A percentile compares a stretch with the other conserved stretches of the same genome.
Evolutionary conservation across 2,113 vertebrate genomes (phyloP).

Genomic region (Colistium nudipinnis): DNA sequence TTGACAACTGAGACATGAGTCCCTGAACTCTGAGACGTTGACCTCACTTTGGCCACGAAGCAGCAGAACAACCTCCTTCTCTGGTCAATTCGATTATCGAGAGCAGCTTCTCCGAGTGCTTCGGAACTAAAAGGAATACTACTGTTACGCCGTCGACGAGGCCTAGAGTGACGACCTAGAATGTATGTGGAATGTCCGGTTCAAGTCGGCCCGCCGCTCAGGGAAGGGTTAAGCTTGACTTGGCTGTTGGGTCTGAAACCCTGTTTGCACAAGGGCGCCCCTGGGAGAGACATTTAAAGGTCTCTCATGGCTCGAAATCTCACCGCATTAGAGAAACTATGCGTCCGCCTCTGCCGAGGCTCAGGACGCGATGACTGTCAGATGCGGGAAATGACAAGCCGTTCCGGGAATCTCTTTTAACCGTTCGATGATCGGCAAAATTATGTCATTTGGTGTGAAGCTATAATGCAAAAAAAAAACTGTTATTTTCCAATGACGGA

Average conservation of each 20-base stretch:
- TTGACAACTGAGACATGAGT: neutral
- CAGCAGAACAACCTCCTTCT: neutral
- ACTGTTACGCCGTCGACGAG: conserved; percentile 51
- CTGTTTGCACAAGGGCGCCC: conserved; percentile 65
- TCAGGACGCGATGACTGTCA: neutral
- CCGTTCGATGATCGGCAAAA: conserved; percentile 1
- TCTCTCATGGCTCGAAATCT: conserved; percentile 42
- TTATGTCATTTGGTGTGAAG: neutral
- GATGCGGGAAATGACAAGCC: neutral
- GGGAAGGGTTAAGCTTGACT: conserved; percentile 47
- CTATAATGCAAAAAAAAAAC: neutral
- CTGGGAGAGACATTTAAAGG: conserved; percentile 54
- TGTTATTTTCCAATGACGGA: conserved; percentile 5
- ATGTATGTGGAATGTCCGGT: conserved; percentile 77
- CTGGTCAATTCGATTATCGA: neutral
- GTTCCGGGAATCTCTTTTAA: neutral
- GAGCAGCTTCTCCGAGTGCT: neutral
- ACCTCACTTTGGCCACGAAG: neutral
- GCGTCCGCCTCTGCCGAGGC: conserved; percentile 12
- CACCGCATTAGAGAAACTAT: conserved; percentile 25
- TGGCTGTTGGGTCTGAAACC: conserved; percentile 44
- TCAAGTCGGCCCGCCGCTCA: conserved; percentile 48
- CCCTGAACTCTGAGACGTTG: neutral
- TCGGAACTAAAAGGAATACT: conserved; percentile 11
- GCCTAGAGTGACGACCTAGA: conserved; percentile 66